Base-by-base conservation (phyloP, 2,113 vertebrate genomes). In the Anarrhichthys ocellatus region DNA sequence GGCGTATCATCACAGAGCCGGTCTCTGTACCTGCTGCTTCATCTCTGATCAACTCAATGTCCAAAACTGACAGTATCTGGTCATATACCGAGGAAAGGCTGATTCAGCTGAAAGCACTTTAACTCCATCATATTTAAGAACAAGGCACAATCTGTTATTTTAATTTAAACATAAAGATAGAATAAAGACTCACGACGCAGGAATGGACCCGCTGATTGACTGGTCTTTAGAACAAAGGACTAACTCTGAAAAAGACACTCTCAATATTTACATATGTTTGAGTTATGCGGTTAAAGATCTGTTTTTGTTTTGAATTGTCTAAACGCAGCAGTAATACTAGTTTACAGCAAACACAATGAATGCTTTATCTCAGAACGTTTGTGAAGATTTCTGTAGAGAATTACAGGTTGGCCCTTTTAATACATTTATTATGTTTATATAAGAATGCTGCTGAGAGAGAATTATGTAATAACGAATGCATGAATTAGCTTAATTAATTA, bases 1-100 rank as follows among this genome's bases (percentile, higher is more conserved):
- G 61, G 58, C 69, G 76, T 56, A 73, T 18, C 9, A 5, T 76
- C 73, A 88, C 82, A 61, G 70, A 66, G 5, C 24, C 6, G 0
- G 29, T 17, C 8, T 52, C 40, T 2, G 40, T 42, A 10, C 1
- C 11, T 24, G 32, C 1, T 24, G 59, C 7, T 78, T 64, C 58
- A 40, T 46, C 50, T 40, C 17, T 2, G 5, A n/a, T 1, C 1
- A 61, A 5, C 54, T 29, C 11, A 56, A 54, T 22, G 20, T 44
- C 32, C 10, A 44, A 1, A 17, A 22, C 9, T 10, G 9, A 2
- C 38, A 27, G 0, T 3, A 17, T 29, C 40, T 17, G 65, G 7
- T 29, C 14, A 18, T 13, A 10, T 29, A 7, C 27, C 6, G 6
- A 29, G 27, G 58, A 61, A 18, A 34, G 18, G 9, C n/a, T 24